These are phyloP conservation scores for Tinea pellionella DNA, from an alignment of 2,888 invertebrate genomes.

Conservation along the genomic window DNA sequence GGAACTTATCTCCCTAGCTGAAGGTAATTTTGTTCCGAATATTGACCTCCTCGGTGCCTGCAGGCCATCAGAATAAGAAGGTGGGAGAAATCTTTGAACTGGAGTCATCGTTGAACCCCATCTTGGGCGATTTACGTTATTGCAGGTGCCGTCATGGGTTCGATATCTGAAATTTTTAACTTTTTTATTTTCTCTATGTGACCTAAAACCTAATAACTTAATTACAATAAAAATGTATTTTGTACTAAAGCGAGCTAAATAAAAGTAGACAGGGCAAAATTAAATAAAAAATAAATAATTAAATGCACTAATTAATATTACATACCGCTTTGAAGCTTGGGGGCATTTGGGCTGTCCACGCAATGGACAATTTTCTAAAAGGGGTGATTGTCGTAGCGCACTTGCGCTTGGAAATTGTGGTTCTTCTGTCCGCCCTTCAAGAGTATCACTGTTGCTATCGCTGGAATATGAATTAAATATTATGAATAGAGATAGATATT, in stretches of 20 bases:
- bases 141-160: constrained; percentile 90
- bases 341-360: constrained; percentile 76
- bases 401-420: constrained; percentile 45
- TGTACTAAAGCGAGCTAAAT: too few species aligned
- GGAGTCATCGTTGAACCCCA: constrained; percentile 88
- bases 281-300: too few species aligned
- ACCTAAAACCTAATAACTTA: too few species aligned
- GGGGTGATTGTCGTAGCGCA: constrained; percentile 54
- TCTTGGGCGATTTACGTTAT: constrained; percentile 80
- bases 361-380: constrained; percentile 75
- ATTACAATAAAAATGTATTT: too few species aligned
- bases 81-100: constrained; percentile 82
- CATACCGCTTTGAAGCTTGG: constrained; percentile 72
- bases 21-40: constrained; percentile 75
- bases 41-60: constrained; percentile 69
- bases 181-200: too few species aligned
- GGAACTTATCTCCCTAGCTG: constrained; percentile 80
- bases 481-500: neutral
- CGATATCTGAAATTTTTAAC: constrained; percentile 69
- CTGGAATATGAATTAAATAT: constrained; percentile 19
- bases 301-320: too few species aligned
- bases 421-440: constrained; percentile 49
- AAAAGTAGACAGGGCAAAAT: too few species aligned
- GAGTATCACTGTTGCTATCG: constrained; percentile 43
- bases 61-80: constrained; percentile 84